These are phyloP conservation scores for Clytia hemisphaerica DNA, from an alignment of 30 jellyfish, hydroid and myxozoan genomes.

Conservation along the genomic window DNA sequence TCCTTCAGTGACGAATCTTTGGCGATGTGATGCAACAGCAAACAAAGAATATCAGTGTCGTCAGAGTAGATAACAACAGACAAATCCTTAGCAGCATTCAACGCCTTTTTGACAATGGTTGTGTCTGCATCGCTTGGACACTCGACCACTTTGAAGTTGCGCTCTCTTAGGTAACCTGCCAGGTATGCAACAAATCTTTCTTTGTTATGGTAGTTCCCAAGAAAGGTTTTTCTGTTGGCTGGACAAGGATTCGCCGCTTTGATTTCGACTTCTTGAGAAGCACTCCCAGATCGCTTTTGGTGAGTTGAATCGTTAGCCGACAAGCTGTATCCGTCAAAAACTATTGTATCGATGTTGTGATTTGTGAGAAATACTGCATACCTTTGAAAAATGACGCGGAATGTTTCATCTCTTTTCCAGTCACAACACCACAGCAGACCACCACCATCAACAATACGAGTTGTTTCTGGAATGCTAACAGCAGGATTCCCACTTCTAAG, in stretches of 20 bases:
- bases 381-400: not conserved
- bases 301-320: conserved; percentile 6
- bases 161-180: not conserved
- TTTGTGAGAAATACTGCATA: not conserved
- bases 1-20: not conserved
- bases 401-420: conserved; percentile 12
- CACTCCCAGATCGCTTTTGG: too few species aligned
- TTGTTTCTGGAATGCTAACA: not conserved
- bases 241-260: too few species aligned
- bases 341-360: not conserved
- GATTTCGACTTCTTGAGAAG: too few species aligned
- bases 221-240: too few species aligned
- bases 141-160: not conserved
- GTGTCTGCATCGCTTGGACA: conserved; percentile 23
- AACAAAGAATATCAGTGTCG: conserved; percentile 2
- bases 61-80: not conserved
- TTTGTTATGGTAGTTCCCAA: too few species aligned
- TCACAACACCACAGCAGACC: conserved; percentile 16
- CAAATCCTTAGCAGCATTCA: not conserved
- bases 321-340: not conserved
- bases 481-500: not conserved
- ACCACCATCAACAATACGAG: conserved; percentile 15
- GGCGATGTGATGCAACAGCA: not conserved
- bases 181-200: not conserved
- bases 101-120: conserved; percentile 8